These are phyloP conservation scores for Isaurus tuberculatus DNA, from an alignment of 92 coral and sea anemone genomes.

Conservation along the genomic window DNA sequence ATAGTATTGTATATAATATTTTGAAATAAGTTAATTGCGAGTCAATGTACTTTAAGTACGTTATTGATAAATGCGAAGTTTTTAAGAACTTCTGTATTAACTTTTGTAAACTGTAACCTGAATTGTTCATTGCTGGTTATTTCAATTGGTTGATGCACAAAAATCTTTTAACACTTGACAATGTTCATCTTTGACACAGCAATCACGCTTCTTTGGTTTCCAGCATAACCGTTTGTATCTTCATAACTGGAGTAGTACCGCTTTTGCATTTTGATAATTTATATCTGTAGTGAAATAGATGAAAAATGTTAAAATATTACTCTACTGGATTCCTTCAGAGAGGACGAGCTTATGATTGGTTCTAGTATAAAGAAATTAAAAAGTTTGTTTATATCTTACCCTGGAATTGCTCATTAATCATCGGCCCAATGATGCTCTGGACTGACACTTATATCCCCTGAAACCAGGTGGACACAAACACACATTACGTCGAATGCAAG, in stretches of 20 bases:
- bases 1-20: too few species aligned
- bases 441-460: constrained; percentile 82
- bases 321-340: background rate
- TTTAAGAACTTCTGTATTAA: too few species aligned
- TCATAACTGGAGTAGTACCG: too few species aligned
- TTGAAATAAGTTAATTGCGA: too few species aligned
- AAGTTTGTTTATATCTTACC: too few species aligned
- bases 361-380: too few species aligned
- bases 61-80: too few species aligned
- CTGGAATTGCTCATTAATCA: background rate
- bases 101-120: too few species aligned
- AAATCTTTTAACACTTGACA: background rate
- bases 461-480: constrained; percentile 82
- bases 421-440: background rate
- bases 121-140: too few species aligned
- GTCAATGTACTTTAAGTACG: too few species aligned
- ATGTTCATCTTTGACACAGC: background rate
- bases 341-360: background rate
- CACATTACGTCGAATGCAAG: constrained; percentile 88
- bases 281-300: background rate
- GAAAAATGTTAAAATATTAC: background rate
- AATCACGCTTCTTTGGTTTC: background rate
- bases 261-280: background rate
- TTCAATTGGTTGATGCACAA: background rate
- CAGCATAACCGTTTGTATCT: background rate